phyloP scores from a whole-genome alignment of 2,888 invertebrate genomes.

The Phaedon cochleariae region DNA sequence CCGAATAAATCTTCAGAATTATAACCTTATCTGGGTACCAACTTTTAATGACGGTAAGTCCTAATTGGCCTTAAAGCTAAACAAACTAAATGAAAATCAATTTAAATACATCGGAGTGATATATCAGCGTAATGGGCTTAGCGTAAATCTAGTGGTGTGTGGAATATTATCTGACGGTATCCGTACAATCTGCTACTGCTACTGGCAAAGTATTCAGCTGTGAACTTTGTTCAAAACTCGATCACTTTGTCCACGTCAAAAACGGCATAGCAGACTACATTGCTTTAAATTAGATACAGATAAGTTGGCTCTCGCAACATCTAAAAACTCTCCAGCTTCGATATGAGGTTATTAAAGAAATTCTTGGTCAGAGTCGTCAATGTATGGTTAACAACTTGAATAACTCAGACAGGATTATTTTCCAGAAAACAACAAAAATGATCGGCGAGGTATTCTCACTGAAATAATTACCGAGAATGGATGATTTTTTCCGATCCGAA shows the following conservation, averaged over 20 bases:
- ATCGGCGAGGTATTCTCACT: conserved; percentile 18
- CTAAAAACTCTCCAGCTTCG: conserved; percentile 39
- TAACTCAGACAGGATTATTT: conserved; percentile 34
- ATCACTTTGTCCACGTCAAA: conserved; percentile 57
- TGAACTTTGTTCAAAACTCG: conserved; percentile 43
- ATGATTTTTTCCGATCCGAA: conserved; percentile 16
- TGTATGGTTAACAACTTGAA: conserved; percentile 30
- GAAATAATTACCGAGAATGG: conserved; percentile 18
- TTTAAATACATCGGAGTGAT: conserved; percentile 54
- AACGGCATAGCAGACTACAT: conserved; percentile 54
- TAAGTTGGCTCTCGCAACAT: conserved; percentile 43
- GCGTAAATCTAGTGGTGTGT: conserved; percentile 38
- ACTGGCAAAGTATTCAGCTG: conserved; percentile 48
- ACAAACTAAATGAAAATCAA: conserved; percentile 53
- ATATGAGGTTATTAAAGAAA: conserved; percentile 40
- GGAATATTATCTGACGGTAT: conserved; percentile 46
- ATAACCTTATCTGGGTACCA: conserved; percentile 9
- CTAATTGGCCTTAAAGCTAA: conserved; percentile 53
- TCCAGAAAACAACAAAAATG: conserved; percentile 15
- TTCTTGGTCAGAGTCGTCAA: conserved; percentile 34
- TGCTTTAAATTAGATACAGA: conserved; percentile 55
- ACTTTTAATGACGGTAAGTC: conserved; percentile 14
- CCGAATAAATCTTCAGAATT: conserved; percentile 12
- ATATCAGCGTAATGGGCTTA: conserved; percentile 55
- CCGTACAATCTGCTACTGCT: conserved; percentile 56